phyloP scores from a whole-genome alignment of 2,797 vertebrate species.

The Selene dorsalis region DNA sequence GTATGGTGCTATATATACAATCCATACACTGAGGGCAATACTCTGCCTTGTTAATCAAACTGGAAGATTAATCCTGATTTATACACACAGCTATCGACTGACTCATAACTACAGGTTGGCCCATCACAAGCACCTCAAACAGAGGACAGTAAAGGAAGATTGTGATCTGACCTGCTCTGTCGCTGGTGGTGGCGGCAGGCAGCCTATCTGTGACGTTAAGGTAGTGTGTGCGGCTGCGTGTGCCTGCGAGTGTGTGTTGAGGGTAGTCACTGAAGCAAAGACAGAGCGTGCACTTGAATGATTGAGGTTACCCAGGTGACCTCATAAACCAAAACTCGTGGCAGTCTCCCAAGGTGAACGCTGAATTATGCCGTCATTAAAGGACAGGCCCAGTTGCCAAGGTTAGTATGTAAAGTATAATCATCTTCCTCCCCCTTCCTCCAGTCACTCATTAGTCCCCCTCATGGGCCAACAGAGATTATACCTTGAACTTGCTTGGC shows the following conservation, averaged over 20 bases:
- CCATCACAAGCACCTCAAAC: slow-evolving; percentile 62
- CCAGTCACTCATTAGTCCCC: slow-evolving; percentile 86
- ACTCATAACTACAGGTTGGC: slow-evolving; percentile 56
- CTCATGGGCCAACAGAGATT: slow-evolving; percentile 83
- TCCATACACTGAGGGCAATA: slow-evolving; percentile 46
- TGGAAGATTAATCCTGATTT: slow-evolving; percentile 64
- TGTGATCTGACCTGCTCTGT: slow-evolving; percentile 72
- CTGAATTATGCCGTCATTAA: slow-evolving; percentile 91
- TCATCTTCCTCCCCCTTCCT: slow-evolving; percentile 82
- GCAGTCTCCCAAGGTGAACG: slow-evolving; percentile 89
- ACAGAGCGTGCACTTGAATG: slow-evolving; percentile 87
- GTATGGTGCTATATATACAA: slow-evolving; percentile 27
- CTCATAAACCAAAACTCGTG: slow-evolving; percentile 89
- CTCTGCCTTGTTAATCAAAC: slow-evolving; percentile 46
- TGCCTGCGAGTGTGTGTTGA: slow-evolving; percentile 60
- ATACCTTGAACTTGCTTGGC: slow-evolving; percentile 86
- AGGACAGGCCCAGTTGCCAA: slow-evolving; percentile 88
- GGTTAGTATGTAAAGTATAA: slow-evolving; percentile 91
- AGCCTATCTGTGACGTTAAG: slow-evolving; percentile 68
- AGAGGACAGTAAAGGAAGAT: slow-evolving; percentile 62
- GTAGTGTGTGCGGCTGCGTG: slow-evolving; percentile 24
- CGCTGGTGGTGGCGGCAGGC: slow-evolving; percentile 44
- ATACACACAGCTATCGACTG: slow-evolving; percentile 68
- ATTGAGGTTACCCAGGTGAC: slow-evolving; percentile 88
- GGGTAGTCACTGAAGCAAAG: slow-evolving; percentile 85